Evolutionary conservation across 2,888 invertebrate species (phyloP), one percentile per base, ranked within the genome.

Genomic region (Busseola fusca): DNA sequence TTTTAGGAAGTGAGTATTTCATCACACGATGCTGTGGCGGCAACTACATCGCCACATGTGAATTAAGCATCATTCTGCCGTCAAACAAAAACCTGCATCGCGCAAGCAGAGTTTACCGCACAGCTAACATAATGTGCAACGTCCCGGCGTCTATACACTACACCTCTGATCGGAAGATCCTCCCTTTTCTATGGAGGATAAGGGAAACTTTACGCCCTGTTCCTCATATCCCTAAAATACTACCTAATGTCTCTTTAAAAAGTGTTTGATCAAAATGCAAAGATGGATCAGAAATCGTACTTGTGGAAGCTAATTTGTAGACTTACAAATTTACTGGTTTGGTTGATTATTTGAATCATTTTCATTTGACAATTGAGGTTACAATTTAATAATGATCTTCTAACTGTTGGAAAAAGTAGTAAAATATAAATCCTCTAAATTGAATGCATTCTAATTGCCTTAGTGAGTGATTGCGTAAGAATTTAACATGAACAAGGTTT

Each of bases 1-100:
- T 3, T 93, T 90, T 87, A 88, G 93, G 74, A 92, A 94, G 94
- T 94, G 83, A 85, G 85, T 78, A 68, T 50, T 48, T 12, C 30
- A 45, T 25, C 21, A 34, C 40, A 40, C 40, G 14, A 40, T 40
- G 4, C 40, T 40, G 40, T 40, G 14, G 40, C 40, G 14, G 40
- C 40, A 40, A 10, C 37, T 37, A 37, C 9, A 37, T 9, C 37
- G 40, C 14, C 40, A 40, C 4, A 14, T 40, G 12, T 0, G 3
- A 40, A 40, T 40, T 40, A 40, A 12, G 12, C 12, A 40, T 40
- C 14, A 40, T 40, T 14, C 14, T 40, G 40, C 12, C 14, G 14
- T 40, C 3, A 40, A 12, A 3, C 40, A 40, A 40, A 40, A 14
- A 14, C 40, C 14, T 40, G 14, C 40, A 40, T 14, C 40, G 12